Percentiles rank a stretch among this genome's conserved stretches.
These are phyloP conservation scores for Rhinichthys osculus DNA, from an alignment of 2,797 vertebrate species.

Conservation along the genomic window DNA sequence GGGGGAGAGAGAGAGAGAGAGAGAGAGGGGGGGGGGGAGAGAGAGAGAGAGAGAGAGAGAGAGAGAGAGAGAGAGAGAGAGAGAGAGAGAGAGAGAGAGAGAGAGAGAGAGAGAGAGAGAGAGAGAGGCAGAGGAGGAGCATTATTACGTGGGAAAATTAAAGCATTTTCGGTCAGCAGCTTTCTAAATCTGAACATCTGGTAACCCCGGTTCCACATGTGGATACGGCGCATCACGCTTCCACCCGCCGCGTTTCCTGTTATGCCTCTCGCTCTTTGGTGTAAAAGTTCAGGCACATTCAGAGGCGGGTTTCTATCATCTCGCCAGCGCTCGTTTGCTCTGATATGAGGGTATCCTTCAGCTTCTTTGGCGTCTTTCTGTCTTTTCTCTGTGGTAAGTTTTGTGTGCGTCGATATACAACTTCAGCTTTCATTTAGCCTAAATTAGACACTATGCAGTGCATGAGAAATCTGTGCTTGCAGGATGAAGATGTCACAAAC, in stretches of 20 bases:
- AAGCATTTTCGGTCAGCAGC: slow-evolving; percentile 38
- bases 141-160: slow-evolving; percentile 45
- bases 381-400: slow-evolving; percentile 80
- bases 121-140: slow-evolving; percentile 13
- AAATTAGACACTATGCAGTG: neutral
- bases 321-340: slow-evolving; percentile 71
- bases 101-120: neutral
- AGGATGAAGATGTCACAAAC: neutral
- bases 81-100: slow-evolving; percentile 5
- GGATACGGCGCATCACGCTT: slow-evolving; percentile 71
- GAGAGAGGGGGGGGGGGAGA: neutral
- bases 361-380: slow-evolving; percentile 78
- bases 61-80: neutral
- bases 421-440: neutral
- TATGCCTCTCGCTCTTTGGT: slow-evolving; percentile 74
- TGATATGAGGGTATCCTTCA: slow-evolving; percentile 81
- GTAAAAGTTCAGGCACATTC: slow-evolving; percentile 70
- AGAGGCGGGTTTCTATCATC: slow-evolving; percentile 64
- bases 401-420: neutral
- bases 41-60: neutral
- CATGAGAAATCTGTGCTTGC: neutral
- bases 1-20: neutral
- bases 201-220: slow-evolving; percentile 79
- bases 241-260: slow-evolving; percentile 78
- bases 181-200: slow-evolving; percentile 77